These are phyloP conservation scores for Enteromius unitaeniatus DNA, from an alignment of 2,797 vertebrate species.

Conservation along the genomic window DNA sequence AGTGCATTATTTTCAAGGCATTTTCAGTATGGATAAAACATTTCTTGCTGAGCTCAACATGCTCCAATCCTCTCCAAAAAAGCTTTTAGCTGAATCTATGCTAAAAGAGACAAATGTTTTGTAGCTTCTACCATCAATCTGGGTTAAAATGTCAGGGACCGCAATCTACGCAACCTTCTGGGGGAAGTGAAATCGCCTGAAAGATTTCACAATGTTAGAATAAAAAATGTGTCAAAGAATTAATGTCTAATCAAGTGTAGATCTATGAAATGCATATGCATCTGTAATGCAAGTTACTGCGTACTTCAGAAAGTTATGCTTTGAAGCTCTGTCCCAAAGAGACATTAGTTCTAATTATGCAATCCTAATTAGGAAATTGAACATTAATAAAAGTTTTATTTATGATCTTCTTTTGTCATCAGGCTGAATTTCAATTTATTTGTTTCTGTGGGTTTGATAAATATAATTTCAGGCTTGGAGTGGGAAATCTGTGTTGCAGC, in stretches of 20 bases:
- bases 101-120: neutral
- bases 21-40: neutral
- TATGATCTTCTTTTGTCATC: neutral
- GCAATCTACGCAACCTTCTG: neutral
- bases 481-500: neutral
- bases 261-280: neutral
- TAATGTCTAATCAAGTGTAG: neutral
- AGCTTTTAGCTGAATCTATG: neutral
- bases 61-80: neutral
- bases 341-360: neutral
- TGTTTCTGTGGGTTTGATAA: neutral
- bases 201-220: neutral
- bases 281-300: conserved; percentile 4
- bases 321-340: neutral
- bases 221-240: neutral
- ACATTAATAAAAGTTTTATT: neutral
- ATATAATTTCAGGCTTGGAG: neutral
- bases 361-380: neutral
- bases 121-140: neutral
- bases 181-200: neutral
- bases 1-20: neutral
- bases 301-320: neutral
- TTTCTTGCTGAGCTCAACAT: neutral
- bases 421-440: neutral
- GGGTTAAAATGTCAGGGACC: conserved; percentile 10